Base-by-base conservation (phyloP, 2,797 vertebrate genomes). In the Danio albolineatus region DNA sequence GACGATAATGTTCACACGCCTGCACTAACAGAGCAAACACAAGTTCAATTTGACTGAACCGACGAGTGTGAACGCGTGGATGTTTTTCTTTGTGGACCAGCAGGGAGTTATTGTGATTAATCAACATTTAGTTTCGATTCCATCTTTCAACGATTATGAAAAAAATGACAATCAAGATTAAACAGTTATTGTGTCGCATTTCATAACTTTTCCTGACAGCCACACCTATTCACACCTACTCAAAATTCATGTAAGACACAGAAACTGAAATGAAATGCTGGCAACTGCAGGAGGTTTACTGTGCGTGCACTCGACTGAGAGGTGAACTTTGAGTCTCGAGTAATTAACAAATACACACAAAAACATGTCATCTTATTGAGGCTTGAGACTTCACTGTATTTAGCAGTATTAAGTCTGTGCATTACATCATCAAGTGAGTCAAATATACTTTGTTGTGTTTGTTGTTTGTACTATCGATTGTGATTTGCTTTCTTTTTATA, bases 51-150 rank as follows among this genome's bases (percentile, higher is more conserved):
- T n/a, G n/a, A n/a, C n/a, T n/a, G n/a, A n/a, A n/a, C n/a, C n/a
- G n/a, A n/a, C n/a, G n/a, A n/a, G n/a, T n/a, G n/a, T n/a, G n/a
- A n/a, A n/a, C n/a, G n/a, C n/a, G n/a, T n/a, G n/a, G n/a, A n/a
- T n/a, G n/a, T n/a, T n/a, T n/a, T n/a, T n/a, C n/a, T n/a, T n/a
- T n/a, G n/a, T n/a, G n/a, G n/a, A n/a, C n/a, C n/a, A n/a, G n/a
- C n/a, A n/a, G n/a, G n/a, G n/a, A n/a, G n/a, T n/a, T n/a, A 61
- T n/a, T 49, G 59, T 72, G 44, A 65, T 76, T 71, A 46, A 76
- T 72, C 43, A 2, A 74, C 54, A 59, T 70, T 83, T 61, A 70
- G 7, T 65, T 80, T 38, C 7, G 38, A 60, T 60, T 38, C 38
- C 13, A 7, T 6, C 28, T 38, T 8, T 2, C 13, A 38, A 60